These are phyloP conservation scores for Netelia fuscicornis DNA, from an alignment of 2,888 invertebrate genomes.

Conservation along the genomic window DNA sequence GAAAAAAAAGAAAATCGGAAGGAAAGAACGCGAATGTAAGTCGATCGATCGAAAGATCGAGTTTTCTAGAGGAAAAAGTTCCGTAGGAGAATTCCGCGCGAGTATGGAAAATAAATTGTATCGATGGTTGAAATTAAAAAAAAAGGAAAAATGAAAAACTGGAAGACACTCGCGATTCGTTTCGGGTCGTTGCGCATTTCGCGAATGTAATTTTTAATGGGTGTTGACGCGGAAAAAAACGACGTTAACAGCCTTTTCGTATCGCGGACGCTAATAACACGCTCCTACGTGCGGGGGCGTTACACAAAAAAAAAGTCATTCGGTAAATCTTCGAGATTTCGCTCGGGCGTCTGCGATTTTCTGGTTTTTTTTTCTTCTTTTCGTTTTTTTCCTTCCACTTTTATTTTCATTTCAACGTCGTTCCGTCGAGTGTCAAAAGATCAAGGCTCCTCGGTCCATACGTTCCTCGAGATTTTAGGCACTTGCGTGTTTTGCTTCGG, in stretches of 20 bases:
- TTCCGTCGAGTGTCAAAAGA: slow-evolving; percentile 20
- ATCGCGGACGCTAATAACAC: slow-evolving; percentile 32
- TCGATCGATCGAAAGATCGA: too few species aligned
- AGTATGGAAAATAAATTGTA: not conserved
- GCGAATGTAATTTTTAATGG: slow-evolving; percentile 14
- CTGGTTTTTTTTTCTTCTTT: not conserved
- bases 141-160: not conserved
- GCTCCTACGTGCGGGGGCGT: slow-evolving; percentile 22
- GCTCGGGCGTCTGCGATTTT: slow-evolving; percentile 9
- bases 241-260: slow-evolving; percentile 33
- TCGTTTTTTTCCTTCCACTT: not conserved
- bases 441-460: slow-evolving; percentile 12
- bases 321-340: slow-evolving; percentile 8
- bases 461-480: not conserved
- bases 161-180: not conserved
- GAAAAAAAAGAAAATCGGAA: too few species aligned
- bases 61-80: too few species aligned
- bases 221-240: slow-evolving; percentile 44
- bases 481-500: too few species aligned
- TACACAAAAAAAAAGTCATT: slow-evolving; percentile 3
- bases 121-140: not conserved
- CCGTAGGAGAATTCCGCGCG: too few species aligned
- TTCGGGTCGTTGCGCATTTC: not conserved
- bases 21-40: too few species aligned
- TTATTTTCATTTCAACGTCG: not conserved